phyloP scores from a whole-genome alignment of 64 coral and sea anemone genomes.

The Montipora cactus region DNA sequence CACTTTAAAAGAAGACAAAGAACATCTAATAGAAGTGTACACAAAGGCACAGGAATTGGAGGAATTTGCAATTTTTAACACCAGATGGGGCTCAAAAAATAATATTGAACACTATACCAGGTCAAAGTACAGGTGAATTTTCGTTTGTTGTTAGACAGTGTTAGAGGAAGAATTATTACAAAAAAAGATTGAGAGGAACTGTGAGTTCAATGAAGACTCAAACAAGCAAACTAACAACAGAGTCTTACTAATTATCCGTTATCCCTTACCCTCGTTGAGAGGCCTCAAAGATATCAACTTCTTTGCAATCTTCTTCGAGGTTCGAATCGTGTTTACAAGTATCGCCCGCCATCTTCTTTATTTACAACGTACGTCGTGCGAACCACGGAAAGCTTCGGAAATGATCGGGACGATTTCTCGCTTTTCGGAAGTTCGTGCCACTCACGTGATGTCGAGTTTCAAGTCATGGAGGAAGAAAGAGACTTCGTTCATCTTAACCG shows the following conservation, averaged over 20 bases:
- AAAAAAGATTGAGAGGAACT: no score
- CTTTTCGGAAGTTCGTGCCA: neutral
- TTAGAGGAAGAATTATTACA: no score
- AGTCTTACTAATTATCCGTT: neutral
- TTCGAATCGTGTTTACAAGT: slow-evolving; percentile 22
- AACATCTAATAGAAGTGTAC: no score
- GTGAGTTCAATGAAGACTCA: no score
- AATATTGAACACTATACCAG: no score
- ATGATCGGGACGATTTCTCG: slow-evolving; percentile 15
- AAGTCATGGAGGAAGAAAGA: slow-evolving; percentile 73
- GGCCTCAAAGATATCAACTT: slow-evolving; percentile 90
- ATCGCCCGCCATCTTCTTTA: slow-evolving; percentile 74
- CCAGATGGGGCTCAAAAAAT: no score
- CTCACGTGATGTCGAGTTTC: slow-evolving; percentile 49
- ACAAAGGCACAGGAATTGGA: no score
- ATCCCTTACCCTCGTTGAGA: slow-evolving; percentile 86
- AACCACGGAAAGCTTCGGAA: slow-evolving; percentile 9
- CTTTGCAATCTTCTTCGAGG: slow-evolving; percentile 49
- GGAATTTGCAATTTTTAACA: no score
- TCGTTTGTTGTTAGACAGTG: no score
- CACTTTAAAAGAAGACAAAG: no score
- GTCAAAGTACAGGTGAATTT: neutral
- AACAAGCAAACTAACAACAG: neutral
- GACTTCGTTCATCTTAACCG: slow-evolving; percentile 93
- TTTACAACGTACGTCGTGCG: neutral